Percentiles rank a stretch among this genome's conserved stretches.
Conservation (phyloP, 2,797 vertebrate genomes). For the Peromyscus nudipes region DNA sequence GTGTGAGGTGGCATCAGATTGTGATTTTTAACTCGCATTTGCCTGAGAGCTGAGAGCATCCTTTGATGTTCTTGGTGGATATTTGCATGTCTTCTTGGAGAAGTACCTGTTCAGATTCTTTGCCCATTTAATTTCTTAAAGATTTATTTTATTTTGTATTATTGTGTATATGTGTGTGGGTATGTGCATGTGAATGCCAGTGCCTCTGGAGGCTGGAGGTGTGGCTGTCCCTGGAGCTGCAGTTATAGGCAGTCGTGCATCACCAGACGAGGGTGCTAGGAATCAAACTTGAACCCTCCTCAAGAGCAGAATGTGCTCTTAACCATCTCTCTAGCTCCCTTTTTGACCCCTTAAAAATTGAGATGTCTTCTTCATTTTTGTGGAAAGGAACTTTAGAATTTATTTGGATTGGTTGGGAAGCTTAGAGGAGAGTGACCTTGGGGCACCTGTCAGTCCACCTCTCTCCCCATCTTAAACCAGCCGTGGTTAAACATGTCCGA, state of each 20-base stretch:
- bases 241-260: neutral
- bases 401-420: constrained; percentile 2
- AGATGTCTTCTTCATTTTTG: neutral
- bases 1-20: neutral
- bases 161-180: neutral
- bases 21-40: constrained; percentile 46
- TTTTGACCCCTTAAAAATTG: neutral
- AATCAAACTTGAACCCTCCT: neutral
- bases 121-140: neutral
- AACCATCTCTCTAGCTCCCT: neutral
- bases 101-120: constrained; percentile 23
- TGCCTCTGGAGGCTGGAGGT: neutral
- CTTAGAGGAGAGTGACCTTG: neutral
- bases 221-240: neutral
- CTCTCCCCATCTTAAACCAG: too few relatives aligned
- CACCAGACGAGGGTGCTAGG: neutral
- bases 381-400: neutral
- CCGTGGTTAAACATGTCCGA: neutral
- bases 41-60: neutral
- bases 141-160: neutral
- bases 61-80: constrained; percentile 9
- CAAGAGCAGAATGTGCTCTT: neutral
- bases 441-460: neutral
- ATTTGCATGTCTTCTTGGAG: constrained; percentile 34
- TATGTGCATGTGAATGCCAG: neutral